Conservation (phyloP, 2,113 vertebrate genomes). For the Osmerus mordax region DNA sequence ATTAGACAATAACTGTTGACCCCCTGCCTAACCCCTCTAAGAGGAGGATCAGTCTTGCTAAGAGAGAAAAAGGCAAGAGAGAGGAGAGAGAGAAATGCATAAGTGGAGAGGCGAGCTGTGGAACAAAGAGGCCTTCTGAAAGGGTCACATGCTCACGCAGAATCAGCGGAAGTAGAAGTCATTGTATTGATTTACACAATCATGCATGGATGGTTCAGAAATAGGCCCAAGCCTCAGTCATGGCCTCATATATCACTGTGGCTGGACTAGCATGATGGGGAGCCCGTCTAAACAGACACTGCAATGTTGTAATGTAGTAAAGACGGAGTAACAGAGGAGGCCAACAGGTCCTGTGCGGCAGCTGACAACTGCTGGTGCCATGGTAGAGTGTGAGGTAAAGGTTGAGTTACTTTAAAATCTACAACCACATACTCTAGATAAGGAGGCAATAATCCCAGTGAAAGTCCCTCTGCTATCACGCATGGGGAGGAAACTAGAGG, state of each 20-base stretch:
- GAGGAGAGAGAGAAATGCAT: conserved; percentile 40
- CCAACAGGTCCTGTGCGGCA: conserved; percentile 41
- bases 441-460: conserved; percentile 72
- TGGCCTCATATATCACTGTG: conserved; percentile 47
- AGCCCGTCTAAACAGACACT: conserved; percentile 45
- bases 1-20: conserved; percentile 60
- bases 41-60: conserved; percentile 49
- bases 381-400: conserved; percentile 42
- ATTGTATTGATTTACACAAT: conserved; percentile 72
- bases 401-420: conserved; percentile 56
- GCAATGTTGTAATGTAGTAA: conserved; percentile 52
- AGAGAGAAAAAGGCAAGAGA: conserved; percentile 47
- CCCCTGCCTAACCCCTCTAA: conserved; percentile 48
- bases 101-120: conserved; percentile 57
- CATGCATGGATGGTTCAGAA: conserved; percentile 50
- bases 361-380: conserved; percentile 48
- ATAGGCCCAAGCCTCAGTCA: conserved; percentile 53
- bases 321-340: conserved; percentile 50
- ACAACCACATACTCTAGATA: conserved; percentile 76
- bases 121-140: conserved; percentile 73
- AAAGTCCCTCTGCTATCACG: conserved; percentile 43
- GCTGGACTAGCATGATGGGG: conserved; percentile 31
- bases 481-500: conserved; percentile 32
- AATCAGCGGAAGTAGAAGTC: conserved; percentile 60
- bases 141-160: conserved; percentile 64